Evolutionary conservation across 2,888 invertebrate genomes (phyloP).

Genomic region (Drosophila quinaria): DNA sequence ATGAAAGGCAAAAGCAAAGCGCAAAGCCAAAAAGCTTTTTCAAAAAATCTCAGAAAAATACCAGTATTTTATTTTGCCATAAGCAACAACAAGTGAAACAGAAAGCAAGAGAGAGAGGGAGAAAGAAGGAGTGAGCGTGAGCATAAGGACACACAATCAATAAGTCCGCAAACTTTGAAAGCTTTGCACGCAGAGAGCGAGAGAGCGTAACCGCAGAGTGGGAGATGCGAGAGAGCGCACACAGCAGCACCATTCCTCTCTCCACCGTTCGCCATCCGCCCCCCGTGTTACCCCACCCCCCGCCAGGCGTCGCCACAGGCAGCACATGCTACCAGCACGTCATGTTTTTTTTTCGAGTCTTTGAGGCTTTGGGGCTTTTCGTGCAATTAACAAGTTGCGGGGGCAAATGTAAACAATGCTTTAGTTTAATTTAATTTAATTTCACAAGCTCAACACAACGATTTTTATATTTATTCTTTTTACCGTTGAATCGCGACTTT

Average conservation of each 20-base stretch:
- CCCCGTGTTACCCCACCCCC: neutral
- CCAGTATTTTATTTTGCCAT: conserved; percentile 58
- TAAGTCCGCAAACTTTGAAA: conserved; percentile 53
- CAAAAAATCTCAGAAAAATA: conserved; percentile 51
- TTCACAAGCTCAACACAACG: conserved; percentile 13
- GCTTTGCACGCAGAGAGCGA: conserved; percentile 34
- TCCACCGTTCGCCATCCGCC: neutral
- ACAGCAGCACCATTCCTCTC: conserved; percentile 16
- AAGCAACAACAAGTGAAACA: conserved; percentile 62
- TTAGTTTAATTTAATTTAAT: conserved; percentile 8
- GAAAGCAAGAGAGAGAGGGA: conserved; percentile 1
- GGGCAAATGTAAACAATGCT: conserved; percentile 42
- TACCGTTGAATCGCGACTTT: conserved; percentile 52
- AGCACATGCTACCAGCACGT: conserved; percentile 65
- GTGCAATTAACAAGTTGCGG: conserved; percentile 37
- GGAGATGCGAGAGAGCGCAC: conserved; percentile 15
- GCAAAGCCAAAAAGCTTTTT: conserved; percentile 64
- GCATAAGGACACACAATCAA: conserved; percentile 49
- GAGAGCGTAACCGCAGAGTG: conserved; percentile 13
- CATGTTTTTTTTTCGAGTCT: conserved; percentile 34
- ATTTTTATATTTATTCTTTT: conserved; percentile 27
- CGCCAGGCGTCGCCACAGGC: conserved; percentile 57
- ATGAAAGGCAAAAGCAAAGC: conserved; percentile 59
- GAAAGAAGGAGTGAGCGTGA: conserved; percentile 9
- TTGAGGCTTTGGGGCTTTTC: conserved; percentile 22